Evolutionary conservation across 2,113 vertebrate species (phyloP), one percentile per base, ranked within the genome.

Genomic region (Anolis sagrei): DNA sequence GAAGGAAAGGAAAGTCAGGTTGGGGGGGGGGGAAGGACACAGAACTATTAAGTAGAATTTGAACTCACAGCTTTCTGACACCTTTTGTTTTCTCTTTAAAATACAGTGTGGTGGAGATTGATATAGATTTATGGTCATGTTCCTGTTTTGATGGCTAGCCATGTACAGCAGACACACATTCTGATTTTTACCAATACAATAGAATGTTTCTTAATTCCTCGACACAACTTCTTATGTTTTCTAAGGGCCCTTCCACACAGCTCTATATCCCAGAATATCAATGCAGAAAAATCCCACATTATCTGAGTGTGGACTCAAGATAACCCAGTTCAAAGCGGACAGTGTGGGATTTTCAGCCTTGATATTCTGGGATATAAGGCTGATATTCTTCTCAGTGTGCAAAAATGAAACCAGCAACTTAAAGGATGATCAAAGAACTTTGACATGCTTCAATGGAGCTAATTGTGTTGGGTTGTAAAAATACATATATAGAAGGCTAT

Each of bases 331-430:
- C n/a, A n/a, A n/a, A n/a, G n/a, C n/a, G n/a, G n/a, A n/a, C n/a
- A n/a, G n/a, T n/a, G n/a, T n/a, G n/a, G n/a, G n/a, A n/a, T n/a
- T n/a, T n/a, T n/a, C n/a, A n/a, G n/a, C n/a, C n/a, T n/a, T n/a
- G n/a, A n/a, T n/a, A n/a, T n/a, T n/a, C n/a, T n/a, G n/a, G n/a
- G n/a, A n/a, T n/a, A n/a, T n/a, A n/a, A n/a, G n/a, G n/a, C n/a
- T n/a, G n/a, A n/a, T n/a, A n/a, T n/a, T n/a, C 54, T 62, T 54
- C 58, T 81, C 5, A 81, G 54, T 1, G 5, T 72, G 1, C 14
- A n/a, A 82, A 81, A 79, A 66, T 21, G 13, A 68, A 21, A 78
- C 18, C 7, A 34, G 89, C 76, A 58, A 21, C 86, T 36, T 79
- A 23, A 19, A 82, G 75, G 86, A n/a, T 51, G 64, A 0, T 23